Base-by-base conservation (phyloP, 2,888 invertebrate genomes). In the Congeria kusceri region DNA sequence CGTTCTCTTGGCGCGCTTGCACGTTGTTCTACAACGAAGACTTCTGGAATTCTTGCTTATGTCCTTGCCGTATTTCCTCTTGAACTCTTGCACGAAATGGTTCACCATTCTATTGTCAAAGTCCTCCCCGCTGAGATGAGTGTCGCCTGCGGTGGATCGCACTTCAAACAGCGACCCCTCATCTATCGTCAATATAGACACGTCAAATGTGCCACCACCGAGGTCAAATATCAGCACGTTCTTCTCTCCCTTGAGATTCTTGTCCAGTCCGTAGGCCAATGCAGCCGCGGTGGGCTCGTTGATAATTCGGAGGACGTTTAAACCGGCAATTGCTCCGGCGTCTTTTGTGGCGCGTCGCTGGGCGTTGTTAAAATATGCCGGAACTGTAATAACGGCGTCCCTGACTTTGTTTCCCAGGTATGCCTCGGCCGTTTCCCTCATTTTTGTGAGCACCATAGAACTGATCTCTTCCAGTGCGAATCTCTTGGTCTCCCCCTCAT, bases 381-480 rank as follows among this genome's bases (percentile, higher is more conserved):
- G 98, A 0, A 98, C 98, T 0, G 98, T 98, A 53, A 98, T 97
- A 15, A 98, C 98, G 77, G 97, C 97, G 89, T 96, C 95, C 0
- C 95, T 96, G 23, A 97, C 96, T 90, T 96, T 97, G 94, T 99
- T 98, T 86, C 98, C 98, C 71, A 99, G 95, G 92, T 98, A 99
- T 13, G 98, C 97, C 93, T 99, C 98, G 32, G 98, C 98, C 7
- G 97, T 98, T 94, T 98, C 98, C 95, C 98, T 99, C 98, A 99
- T 99, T 94, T 99, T 99, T 29, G 95, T 96, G 77, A 99, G 95
- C 29, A 99, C 98, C 99, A 99, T 99, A 81, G 99, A 99, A 20
- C 98, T 98, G 89, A 99, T 97, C 95, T 99, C 99, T 94, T 99
- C 99, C 15, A 99, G 98, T 0, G 99, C 97, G 93, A 99, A 99